Evolutionary conservation across 2,113 vertebrate species (phyloP), one percentile per base, ranked within the genome.

Genomic region (Amblyornis subalaris): DNA sequence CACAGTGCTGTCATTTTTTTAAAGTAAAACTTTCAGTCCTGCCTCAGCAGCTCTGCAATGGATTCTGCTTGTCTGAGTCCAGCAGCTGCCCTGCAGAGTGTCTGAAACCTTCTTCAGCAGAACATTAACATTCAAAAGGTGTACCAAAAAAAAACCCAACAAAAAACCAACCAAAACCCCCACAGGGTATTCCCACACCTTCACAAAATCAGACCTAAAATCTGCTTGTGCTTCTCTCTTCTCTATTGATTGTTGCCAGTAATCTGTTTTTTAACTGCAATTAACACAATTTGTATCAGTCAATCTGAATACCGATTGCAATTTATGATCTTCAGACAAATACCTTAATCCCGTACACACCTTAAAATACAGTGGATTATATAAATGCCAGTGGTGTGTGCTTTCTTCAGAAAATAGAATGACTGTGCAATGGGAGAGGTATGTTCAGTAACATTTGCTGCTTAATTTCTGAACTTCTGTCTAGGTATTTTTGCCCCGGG

Each of bases 81-180:
- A 96, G 93, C 94, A 94, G 95, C 36, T n/a, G 11, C 57, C 80
- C 78, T 31, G 14, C 85, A 96, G 90, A 48, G 55, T 70, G 76
- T 74, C 92, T 96, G 95, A 91, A 97, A 96, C 38, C 61, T 62
- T 94, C 93, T 86, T 94, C 86, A 95, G 87, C 67, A 95, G 90
- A 94, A 76, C 64, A 95, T 97, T 96, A 96, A 89, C 88, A 97
- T 96, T 96, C 77, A 16, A 91, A 95, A 89, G 50, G 77, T 96
- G 74, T 93, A 19, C 36, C 0, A 28, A 54, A 73, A 69, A 60
- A 72, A 17, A 16, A 0, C 20, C 3, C 13, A 57, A 14, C 14
- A 24, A 36, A 53, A 53, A 29, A 4, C 1, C 23, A 45, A 57
- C 8, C 53, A 72, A 48, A 24, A 36, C 12, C 17, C 1, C 40